Evolutionary conservation across 2,113 vertebrate genomes (phyloP), one percentile per base, ranked within the genome.

Genomic region (Orientallactaga bullata): DNA sequence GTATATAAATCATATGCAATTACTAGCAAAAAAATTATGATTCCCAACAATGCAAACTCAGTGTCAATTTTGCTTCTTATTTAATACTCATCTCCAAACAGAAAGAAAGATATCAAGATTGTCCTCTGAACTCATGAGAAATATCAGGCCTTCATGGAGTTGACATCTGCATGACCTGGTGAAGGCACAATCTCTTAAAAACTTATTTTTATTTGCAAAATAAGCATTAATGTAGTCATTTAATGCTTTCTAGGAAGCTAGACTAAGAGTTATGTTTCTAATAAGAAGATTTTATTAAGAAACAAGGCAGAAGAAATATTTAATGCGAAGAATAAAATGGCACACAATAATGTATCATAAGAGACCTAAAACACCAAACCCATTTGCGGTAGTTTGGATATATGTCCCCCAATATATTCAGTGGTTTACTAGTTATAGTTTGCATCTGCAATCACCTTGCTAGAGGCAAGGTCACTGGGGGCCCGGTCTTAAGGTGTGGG

Each of bases 151-250:
- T 37, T 28, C 7, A 4, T 21, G 13, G 47, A 78, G 68, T 13
- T 11, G 1, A 47, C 8, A 73, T 0, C 6, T 13, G 42, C 0
- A 4, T 30, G 47, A 68, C 24, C 17, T 79, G 94, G 51, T 93
- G 20, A n/a, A n/a, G n/a, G n/a, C n/a, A n/a, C n/a, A n/a, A n/a
- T n/a, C 6, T 2, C 58, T 60, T 60, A n/a, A 78, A 32, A 66
- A 35, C 32, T 71, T 80, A 32, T 61, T 95, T 95, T 79, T 15
- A 32, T 88, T 85, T 69, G 26, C 3, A 95, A 73, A 96, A 69
- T 69, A 93, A 92, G n/a, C 65, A 88, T 68, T 55, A 93, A 79
- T 76, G n/a, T 9, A 89, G 16, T 24, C 58, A 96, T 85, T 87
- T 81, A 30, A 74, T 74, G 30, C 20, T 74, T 85, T 91, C 84